A percentile compares a stretch with the other conserved stretches of the same genome.
These are phyloP conservation scores for Psylliodes chrysocephalus DNA, from an alignment of 2,888 invertebrate genomes.

Conservation along the genomic window DNA sequence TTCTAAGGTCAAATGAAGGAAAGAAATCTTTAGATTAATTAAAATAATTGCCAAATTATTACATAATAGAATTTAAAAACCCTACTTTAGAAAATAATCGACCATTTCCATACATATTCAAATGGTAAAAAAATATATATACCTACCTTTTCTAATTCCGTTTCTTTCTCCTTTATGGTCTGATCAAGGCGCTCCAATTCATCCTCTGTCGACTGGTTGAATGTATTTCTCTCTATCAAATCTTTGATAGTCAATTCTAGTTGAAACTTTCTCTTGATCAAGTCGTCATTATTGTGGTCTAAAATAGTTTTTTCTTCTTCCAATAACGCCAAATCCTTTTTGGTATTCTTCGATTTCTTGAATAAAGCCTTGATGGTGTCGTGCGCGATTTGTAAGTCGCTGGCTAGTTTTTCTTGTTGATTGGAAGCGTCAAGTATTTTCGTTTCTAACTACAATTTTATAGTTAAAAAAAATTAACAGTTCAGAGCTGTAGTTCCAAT, in stretches of 20 bases:
- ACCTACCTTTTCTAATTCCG: conserved; percentile 79
- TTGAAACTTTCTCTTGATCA: conserved; percentile 93
- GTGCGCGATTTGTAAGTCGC: conserved; percentile 76
- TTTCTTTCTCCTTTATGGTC: conserved; percentile 90
- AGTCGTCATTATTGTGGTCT: conserved; percentile 90
- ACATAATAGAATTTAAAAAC: too few species aligned
- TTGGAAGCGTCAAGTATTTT: conserved; percentile 81
- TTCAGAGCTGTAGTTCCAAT: too few species aligned
- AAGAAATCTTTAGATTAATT: too few species aligned
- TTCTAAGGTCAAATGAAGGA: too few species aligned
- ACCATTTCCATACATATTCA: too few species aligned
- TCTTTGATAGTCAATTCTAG: conserved; percentile 95
- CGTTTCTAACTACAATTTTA: too few species aligned
- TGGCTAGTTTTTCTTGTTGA: conserved; percentile 84
- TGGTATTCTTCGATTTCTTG: conserved; percentile 87
- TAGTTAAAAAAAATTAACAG: too few species aligned
- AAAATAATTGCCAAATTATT: too few species aligned
- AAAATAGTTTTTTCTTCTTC: conserved; percentile 94
- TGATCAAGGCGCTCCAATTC: conserved; percentile 85
- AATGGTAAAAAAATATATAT: too few species aligned
- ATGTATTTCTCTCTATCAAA: conserved; percentile 92
- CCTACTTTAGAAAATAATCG: too few species aligned
- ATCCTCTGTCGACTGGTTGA: conserved; percentile 89
- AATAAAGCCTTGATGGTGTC: conserved; percentile 75
- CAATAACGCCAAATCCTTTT: conserved; percentile 83